Evolutionary conservation across 1,140 invertebrate species (phyloP), one percentile per base, ranked within the genome.

Genomic region (Lamellibrachia luymesi): DNA sequence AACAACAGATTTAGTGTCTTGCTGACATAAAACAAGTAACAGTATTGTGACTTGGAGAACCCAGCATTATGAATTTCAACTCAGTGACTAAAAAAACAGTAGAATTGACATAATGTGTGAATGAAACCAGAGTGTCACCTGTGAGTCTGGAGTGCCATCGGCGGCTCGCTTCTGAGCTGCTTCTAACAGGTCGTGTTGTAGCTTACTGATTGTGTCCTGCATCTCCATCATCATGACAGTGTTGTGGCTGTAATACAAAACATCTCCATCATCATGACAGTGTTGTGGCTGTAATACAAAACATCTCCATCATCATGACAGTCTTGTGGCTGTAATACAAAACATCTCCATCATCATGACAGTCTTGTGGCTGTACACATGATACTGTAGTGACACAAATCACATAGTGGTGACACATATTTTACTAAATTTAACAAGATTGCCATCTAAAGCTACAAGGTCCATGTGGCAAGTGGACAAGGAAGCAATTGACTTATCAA

Each of bases 141-240:
- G 51, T 38, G 93, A 51, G 50, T 89, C 91, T 51, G 94, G n/a
- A 38, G 38, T 91, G 13, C 38, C 38, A 38, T 38, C 38, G 1
- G 38, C 92, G 27, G 92, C 27, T 92, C 91, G 13, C 94, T 93
- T 93, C 94, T 94, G 25, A 94, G 49, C 94, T 93, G 95, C 94
- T 93, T 94, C 92, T 93, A 95, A 94, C 92, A 96, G 94, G 92
- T 96, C 95, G 94, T 95, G 93, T 92, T 95, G 95, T 91, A 96
- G 94, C n/a, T 95, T 95, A 91, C 95, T 95, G 50, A 96, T 95
- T 0, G 95, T 96, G 91, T 96, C 95, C 93, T 96, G 96, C 95
- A 96, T 96, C 93, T 95, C 95, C 95, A 96, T 95, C 95, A 96
- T 95, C 0, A 95, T 95, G 2, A 95, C 95, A 8, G 95, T 95